phyloP scores from a whole-genome alignment of 2,888 invertebrate species.

The Gari tellinella region DNA sequence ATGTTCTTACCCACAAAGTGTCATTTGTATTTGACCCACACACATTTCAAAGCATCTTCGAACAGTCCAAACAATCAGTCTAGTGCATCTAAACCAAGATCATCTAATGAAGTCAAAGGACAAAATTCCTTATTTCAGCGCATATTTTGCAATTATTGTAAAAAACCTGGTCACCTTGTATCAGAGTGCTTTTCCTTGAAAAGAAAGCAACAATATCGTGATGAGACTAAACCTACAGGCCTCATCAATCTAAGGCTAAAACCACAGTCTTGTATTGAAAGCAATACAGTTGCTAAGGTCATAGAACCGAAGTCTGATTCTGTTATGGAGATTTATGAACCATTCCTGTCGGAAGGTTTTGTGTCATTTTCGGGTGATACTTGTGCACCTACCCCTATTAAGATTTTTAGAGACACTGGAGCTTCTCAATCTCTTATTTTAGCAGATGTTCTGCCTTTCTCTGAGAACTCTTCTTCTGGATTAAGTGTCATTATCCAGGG shows the following conservation, averaged over 20 bases:
- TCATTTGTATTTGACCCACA: background rate
- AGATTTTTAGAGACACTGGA: too few relatives aligned
- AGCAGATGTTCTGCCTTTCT: too few relatives aligned
- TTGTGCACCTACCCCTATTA: too few relatives aligned
- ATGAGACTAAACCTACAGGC: slow-evolving; percentile 4
- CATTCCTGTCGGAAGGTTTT: too few relatives aligned
- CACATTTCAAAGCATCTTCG: background rate
- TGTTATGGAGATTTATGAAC: slow-evolving; percentile 30
- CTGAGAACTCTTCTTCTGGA: too few relatives aligned
- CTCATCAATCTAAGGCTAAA: background rate
- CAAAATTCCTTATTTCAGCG: slow-evolving; percentile 13
- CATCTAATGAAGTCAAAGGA: slow-evolving; percentile 12
- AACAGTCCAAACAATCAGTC: slow-evolving; percentile 2
- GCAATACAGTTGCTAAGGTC: slow-evolving; percentile 6
- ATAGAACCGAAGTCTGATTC: slow-evolving; percentile 3
- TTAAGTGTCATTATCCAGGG: too few relatives aligned
- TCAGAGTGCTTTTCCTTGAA: slow-evolving; percentile 34
- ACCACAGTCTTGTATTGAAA: slow-evolving; percentile 24
- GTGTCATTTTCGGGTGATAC: too few relatives aligned
- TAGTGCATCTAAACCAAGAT: background rate
- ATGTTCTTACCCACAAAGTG: slow-evolving; percentile 17
- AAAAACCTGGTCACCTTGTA: slow-evolving; percentile 31
- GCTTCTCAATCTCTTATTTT: too few relatives aligned
- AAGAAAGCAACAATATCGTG: slow-evolving; percentile 15
- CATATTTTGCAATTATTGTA: slow-evolving; percentile 24